phyloP scores from a whole-genome alignment of 2,113 vertebrate species.

The Alligator mississippiensis region DNA sequence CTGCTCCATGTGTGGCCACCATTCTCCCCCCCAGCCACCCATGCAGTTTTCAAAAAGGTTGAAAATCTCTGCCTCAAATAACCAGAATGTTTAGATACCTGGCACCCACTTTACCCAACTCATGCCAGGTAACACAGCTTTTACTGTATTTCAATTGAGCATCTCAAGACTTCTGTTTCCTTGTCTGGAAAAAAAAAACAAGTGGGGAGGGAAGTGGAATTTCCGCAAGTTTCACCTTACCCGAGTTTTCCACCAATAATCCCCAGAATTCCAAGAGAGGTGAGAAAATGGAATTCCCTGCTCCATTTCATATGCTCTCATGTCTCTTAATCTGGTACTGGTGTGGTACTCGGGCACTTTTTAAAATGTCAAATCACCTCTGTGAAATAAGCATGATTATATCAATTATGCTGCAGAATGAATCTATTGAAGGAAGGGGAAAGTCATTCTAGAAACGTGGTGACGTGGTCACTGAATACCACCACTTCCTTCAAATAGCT shows the following conservation, averaged over 20 bases:
- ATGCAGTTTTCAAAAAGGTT: too few relatives aligned
- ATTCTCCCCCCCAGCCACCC: too few relatives aligned
- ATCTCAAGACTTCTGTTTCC: neutral
- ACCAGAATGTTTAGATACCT: too few relatives aligned
- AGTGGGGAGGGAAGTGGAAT: neutral
- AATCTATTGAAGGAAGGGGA: neutral
- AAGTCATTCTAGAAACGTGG: neutral
- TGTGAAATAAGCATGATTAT: neutral
- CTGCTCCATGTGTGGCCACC: too few relatives aligned
- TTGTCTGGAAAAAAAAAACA: neutral
- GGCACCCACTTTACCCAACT: too few relatives aligned
- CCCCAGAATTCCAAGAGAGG: slow-evolving; percentile 2
- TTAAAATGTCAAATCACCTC: neutral
- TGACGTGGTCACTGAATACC: neutral
- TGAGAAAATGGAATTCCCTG: slow-evolving; percentile 36
- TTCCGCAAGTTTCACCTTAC: neutral
- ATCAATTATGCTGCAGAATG: neutral
- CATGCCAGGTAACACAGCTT: too few relatives aligned
- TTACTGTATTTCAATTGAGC: neutral
- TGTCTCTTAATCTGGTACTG: neutral
- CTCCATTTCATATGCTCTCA: neutral
- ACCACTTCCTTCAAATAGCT: neutral
- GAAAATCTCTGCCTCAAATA: too few relatives aligned
- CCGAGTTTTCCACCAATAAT: slow-evolving; percentile 8
- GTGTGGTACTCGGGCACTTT: neutral